These are phyloP conservation scores for Dusona sp. DNA, from an alignment of 2,888 invertebrate species.

Conservation along the genomic window DNA sequence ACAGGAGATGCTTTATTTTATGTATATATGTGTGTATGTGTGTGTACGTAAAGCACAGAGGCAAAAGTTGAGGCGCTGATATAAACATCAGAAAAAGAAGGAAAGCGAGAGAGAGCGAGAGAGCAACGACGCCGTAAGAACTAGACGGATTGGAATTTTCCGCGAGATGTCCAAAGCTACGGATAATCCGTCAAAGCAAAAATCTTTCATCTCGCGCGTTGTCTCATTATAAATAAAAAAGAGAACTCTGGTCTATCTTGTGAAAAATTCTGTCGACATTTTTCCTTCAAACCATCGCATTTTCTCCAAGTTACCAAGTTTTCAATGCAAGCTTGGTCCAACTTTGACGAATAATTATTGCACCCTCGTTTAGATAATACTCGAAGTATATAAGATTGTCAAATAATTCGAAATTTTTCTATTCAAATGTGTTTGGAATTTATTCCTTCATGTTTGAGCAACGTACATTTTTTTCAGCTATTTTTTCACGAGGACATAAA, in stretches of 20 bases:
- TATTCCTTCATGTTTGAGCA: not conserved
- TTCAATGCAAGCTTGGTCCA: not conserved
- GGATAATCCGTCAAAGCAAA: conserved; percentile 78
- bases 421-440: not conserved
- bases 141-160: conserved; percentile 71
- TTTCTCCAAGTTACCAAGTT: not conserved
- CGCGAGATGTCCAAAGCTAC: conserved; percentile 70
- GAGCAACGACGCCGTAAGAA: conserved; percentile 62
- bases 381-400: not conserved
- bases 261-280: conserved; percentile 28
- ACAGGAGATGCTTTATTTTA: conserved; percentile 52
- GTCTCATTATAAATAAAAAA: conserved; percentile 67
- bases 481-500: not conserved
- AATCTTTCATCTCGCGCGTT: conserved; percentile 66
- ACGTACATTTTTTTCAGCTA: not conserved
- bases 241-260: conserved; percentile 3
- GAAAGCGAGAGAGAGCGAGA: conserved; percentile 33
- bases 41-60: conserved; percentile 20
- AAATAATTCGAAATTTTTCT: not conserved
- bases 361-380: not conserved
- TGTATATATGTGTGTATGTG: not conserved
- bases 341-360: not conserved
- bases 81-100: conserved; percentile 34
- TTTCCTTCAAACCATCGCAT: not conserved
- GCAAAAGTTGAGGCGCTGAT: conserved; percentile 40